These are phyloP conservation scores for Pantherophis alleghaniensis DNA, from an alignment of 2,797 vertebrate species.

Conservation along the genomic window DNA sequence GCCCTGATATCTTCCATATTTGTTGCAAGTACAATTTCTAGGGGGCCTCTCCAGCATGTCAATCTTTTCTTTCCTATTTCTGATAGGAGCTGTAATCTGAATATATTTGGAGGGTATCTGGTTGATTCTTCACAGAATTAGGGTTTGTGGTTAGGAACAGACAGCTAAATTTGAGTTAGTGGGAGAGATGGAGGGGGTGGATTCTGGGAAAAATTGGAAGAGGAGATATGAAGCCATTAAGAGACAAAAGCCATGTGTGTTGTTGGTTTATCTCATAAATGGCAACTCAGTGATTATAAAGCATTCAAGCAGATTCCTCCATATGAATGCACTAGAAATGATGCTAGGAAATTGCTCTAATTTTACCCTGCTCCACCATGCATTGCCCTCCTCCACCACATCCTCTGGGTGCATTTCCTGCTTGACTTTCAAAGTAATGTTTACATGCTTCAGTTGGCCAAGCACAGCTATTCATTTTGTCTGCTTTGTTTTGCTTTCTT, in stretches of 20 bases:
- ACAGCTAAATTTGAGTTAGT: neutral
- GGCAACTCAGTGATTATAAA: neutral
- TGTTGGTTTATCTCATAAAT: neutral
- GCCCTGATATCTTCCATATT: neutral
- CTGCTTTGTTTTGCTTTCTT: neutral
- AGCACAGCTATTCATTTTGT: neutral
- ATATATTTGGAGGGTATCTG: neutral
- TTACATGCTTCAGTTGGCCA: neutral
- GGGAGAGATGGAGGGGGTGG: neutral
- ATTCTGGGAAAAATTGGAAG: neutral
- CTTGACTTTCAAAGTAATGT: neutral
- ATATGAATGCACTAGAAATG: neutral
- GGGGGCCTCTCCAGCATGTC: neutral
- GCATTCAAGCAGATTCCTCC: neutral
- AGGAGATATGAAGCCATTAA: neutral
- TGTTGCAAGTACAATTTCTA: neutral
- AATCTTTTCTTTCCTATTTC: neutral
- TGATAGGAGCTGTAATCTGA: neutral
- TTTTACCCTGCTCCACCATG: neutral
- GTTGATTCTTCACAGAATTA: neutral
- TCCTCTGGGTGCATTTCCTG: neutral
- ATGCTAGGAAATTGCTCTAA: neutral
- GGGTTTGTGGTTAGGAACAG: neutral
- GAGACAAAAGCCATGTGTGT: neutral
- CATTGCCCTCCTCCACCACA: neutral